phyloP scores from a whole-genome alignment of 2,797 vertebrate species.

The Hippoglossus hippoglossus region DNA sequence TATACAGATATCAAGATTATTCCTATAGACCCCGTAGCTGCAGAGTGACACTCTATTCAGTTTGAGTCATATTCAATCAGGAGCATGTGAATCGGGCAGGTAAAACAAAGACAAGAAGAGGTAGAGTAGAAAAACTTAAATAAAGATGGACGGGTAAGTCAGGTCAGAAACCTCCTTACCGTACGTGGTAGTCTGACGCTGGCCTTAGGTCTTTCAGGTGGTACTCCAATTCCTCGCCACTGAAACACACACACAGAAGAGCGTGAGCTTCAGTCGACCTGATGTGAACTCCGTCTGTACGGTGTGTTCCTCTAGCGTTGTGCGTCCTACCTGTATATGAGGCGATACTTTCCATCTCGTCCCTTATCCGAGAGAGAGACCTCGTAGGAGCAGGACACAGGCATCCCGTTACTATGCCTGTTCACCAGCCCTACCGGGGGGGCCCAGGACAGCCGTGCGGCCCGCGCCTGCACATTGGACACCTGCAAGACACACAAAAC shows the following conservation, averaged over 20 bases:
- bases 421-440: slow-evolving; percentile 90
- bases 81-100: too few relatives aligned
- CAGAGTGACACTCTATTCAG: too few relatives aligned
- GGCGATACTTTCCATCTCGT: slow-evolving; percentile 93
- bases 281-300: neutral
- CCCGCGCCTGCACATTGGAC: slow-evolving; percentile 92
- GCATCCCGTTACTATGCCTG: slow-evolving; percentile 89
- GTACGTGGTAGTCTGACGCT: slow-evolving; percentile 95
- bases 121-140: neutral
- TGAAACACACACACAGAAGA: slow-evolving; percentile 57
- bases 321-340: slow-evolving; percentile 91
- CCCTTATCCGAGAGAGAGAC: slow-evolving; percentile 96
- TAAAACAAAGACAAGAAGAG: neutral
- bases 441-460: slow-evolving; percentile 91
- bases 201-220: slow-evolving; percentile 96
- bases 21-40: too few relatives aligned
- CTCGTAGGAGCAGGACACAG: slow-evolving; percentile 93
- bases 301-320: neutral
- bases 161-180: slow-evolving; percentile 81
- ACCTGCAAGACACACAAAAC: slow-evolving; percentile 77
- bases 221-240: slow-evolving; percentile 96
- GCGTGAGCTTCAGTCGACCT: neutral
- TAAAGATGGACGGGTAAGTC: too few relatives aligned
- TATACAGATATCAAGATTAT: too few relatives aligned
- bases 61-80: too few relatives aligned